Evolutionary conservation across 2,113 vertebrate species (phyloP), one percentile per base, ranked within the genome.

Genomic region (Micronycteris hirsuta): DNA sequence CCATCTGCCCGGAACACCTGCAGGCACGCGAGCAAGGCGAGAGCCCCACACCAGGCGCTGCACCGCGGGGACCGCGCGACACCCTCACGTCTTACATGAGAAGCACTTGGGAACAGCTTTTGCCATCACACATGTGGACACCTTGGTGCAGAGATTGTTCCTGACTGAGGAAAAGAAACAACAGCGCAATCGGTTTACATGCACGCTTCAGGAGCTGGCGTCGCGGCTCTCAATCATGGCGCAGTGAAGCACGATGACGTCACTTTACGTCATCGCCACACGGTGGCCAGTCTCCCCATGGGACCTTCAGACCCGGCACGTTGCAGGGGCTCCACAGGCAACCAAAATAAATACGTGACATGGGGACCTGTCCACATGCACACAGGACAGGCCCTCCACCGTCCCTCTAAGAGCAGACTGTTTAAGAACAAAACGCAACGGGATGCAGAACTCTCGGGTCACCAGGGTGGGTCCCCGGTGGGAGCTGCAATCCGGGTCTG

Each of bases 121-220:
- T 98, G 99, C 98, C 99, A 99, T 98, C 99, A 99, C 98, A 98
- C 99, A 99, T n/a, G 98, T 99, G 98, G 99, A 99, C 97, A 99
- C 99, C 98, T 99, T 99, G 98, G 98, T 99, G 99, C 99, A 99
- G 98, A 99, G 98, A 97, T 98, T 99, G 98, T 98, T 98, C 98
- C 98, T 98, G 97, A 99, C 99, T 99, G 96, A 98, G 98, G 98
- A 98, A 98, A 97, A 99, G 98, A 99, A 98, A 98, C 96, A 97
- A 97, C 82, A 97, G 85, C 93, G 97, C 87, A 67, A 97, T 85
- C 84, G 91, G 84, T 97, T 98, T 98, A 97, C 94, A 97, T 80
- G 67, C 54, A 22, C 2, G n/a, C 73, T 93, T 67, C 31, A 96
- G 58, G 73, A 78, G 41, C 89, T 8, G 11, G 93, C 33, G 58